A percentile compares a stretch with the other conserved stretches of the same genome.
These are phyloP conservation scores for Mesembrinibis cayennensis DNA, from an alignment of 2,113 vertebrate species.

Conservation along the genomic window DNA sequence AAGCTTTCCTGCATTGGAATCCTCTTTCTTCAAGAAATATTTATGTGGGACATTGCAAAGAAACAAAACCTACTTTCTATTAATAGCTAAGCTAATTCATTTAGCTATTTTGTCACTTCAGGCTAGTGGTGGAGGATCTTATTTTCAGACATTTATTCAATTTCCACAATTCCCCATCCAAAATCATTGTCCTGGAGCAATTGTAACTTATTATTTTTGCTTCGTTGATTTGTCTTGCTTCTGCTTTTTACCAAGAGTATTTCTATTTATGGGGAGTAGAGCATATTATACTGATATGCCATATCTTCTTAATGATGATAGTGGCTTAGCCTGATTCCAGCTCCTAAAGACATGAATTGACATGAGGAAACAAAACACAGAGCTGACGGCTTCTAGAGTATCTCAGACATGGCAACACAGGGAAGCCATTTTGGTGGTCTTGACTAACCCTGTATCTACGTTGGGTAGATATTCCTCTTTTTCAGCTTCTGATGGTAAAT, in stretches of 20 bases:
- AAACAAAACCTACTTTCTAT: neutral
- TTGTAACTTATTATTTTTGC: neutral
- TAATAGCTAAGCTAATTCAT: neutral
- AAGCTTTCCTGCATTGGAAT: neutral
- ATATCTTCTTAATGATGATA: neutral
- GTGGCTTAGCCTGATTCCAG: neutral
- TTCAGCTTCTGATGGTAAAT: neutral
- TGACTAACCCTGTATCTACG: neutral
- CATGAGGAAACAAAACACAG: neutral
- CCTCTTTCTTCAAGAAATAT: neutral
- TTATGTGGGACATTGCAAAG: neutral
- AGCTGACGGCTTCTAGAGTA: neutral
- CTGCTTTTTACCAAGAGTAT: neutral
- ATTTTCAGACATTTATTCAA: slow-evolving; percentile 14
- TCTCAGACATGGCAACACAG: neutral
- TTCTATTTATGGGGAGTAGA: neutral
- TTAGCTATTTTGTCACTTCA: neutral
- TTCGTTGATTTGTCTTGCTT: neutral
- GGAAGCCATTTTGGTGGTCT: neutral
- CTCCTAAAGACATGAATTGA: neutral
- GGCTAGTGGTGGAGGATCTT: neutral
- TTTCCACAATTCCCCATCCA: neutral
- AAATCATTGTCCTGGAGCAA: neutral
- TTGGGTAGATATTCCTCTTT: neutral
- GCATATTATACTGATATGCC: neutral